phyloP scores from a whole-genome alignment of 2,888 invertebrate species.

The Cataglyphis rosenhaueri region DNA sequence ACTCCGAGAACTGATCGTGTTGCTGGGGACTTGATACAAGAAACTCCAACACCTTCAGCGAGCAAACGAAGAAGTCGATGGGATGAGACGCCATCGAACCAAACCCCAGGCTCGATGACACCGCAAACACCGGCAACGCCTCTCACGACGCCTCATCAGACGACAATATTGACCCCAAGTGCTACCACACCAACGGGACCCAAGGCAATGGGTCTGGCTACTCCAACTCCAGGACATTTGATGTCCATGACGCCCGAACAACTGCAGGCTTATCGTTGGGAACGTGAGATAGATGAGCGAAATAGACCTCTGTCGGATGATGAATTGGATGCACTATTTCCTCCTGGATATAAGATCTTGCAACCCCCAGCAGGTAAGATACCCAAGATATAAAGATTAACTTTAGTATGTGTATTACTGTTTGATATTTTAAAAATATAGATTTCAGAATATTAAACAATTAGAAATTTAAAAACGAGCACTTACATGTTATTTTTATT shows the following conservation, averaged over 20 bases:
- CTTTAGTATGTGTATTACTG: background rate
- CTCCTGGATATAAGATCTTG: constrained; percentile 98
- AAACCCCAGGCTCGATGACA: constrained; percentile 89
- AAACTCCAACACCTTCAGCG: constrained; percentile 97
- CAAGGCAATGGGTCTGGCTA: constrained; percentile 99
- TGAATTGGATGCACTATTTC: constrained; percentile 98
- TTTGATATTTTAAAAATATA: background rate
- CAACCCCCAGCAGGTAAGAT: constrained; percentile 94
- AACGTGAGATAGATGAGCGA: constrained; percentile 99
- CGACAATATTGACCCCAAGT: constrained; percentile 89
- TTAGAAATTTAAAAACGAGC: background rate
- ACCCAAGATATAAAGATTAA: background rate
- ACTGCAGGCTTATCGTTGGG: constrained; percentile 98
- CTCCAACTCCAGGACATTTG: constrained; percentile 98
- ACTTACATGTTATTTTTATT: no score
- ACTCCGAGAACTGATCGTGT: constrained; percentile 98
- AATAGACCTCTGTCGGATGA: constrained; percentile 98
- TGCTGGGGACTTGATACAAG: constrained; percentile 92
- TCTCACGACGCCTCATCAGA: constrained; percentile 90
- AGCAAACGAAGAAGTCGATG: constrained; percentile 98
- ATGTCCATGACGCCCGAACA: constrained; percentile 99
- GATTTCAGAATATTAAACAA: background rate
- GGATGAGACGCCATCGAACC: constrained; percentile 98
- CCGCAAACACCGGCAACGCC: constrained; percentile 93
- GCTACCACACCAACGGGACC: constrained; percentile 93